Conservation (phyloP, 2,797 vertebrate species). For the Xenopus petersii region DNA sequence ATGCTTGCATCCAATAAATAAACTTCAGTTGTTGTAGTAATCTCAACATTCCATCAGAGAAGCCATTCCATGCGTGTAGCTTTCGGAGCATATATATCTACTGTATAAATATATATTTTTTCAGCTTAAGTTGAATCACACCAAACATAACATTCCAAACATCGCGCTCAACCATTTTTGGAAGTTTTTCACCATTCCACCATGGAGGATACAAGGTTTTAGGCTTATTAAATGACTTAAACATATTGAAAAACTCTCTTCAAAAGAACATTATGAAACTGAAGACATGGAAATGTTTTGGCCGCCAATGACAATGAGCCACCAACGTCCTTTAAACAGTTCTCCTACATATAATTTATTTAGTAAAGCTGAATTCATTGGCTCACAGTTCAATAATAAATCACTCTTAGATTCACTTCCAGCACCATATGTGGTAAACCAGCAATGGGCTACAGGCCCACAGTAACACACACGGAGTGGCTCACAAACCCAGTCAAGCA, state of each 20-base stretch:
- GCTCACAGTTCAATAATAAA: constrained; percentile 4
- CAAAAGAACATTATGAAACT: constrained; percentile 19
- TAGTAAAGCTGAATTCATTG: neutral
- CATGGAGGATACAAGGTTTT: neutral
- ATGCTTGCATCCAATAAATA: no score
- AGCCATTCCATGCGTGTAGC: no score
- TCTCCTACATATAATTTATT: constrained; percentile 10
- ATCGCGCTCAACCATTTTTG: no score
- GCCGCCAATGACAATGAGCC: neutral
- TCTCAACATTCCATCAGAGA: no score
- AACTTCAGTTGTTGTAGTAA: no score
- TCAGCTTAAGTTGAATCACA: no score
- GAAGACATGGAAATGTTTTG: neutral
- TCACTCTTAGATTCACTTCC: constrained; percentile 8
- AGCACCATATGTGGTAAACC: constrained; percentile 8
- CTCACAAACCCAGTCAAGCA: neutral
- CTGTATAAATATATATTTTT: no score
- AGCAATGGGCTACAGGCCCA: constrained; percentile 12
- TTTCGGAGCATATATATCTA: no score
- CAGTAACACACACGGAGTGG: constrained; percentile 4
- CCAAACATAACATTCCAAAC: no score
- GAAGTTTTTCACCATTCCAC: no score
- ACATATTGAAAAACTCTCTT: neutral
- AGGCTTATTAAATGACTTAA: neutral
- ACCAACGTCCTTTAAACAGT: constrained; percentile 6